These are phyloP conservation scores for Tetragonisca angustula DNA, from an alignment of 2,888 invertebrate species.

Conservation along the genomic window DNA sequence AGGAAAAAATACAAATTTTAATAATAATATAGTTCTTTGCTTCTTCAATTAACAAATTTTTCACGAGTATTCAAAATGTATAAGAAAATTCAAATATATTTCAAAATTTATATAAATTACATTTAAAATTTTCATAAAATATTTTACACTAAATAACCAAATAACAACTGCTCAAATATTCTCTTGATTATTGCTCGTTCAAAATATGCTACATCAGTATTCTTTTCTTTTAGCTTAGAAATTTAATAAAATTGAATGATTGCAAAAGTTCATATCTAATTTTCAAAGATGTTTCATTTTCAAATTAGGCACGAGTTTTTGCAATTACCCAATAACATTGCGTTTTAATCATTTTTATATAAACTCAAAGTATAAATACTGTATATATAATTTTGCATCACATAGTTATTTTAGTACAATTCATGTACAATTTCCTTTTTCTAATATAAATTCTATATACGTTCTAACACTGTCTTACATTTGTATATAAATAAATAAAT, in stretches of 20 bases:
- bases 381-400: background rate
- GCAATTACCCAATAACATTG: background rate
- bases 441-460: background rate
- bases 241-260: background rate
- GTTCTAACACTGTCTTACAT: background rate
- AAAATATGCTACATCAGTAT: background rate
- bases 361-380: background rate
- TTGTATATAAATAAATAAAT: background rate
- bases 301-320: too few species aligned
- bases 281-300: too few species aligned
- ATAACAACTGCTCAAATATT: background rate
- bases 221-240: background rate
- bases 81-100: too few species aligned
- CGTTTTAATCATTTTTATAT: background rate
- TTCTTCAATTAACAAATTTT: too few species aligned
- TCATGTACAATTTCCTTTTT: background rate
- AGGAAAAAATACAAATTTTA: background rate
- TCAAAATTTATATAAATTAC: background rate
- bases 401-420: background rate
- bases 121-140: background rate
- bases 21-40: background rate
- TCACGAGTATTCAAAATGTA: too few species aligned
- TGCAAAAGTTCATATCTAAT: too few species aligned
- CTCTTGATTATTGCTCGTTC: background rate
- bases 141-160: background rate